Evolutionary conservation across 2,113 vertebrate species (phyloP).

Genomic region (Terrapene triunguis): DNA sequence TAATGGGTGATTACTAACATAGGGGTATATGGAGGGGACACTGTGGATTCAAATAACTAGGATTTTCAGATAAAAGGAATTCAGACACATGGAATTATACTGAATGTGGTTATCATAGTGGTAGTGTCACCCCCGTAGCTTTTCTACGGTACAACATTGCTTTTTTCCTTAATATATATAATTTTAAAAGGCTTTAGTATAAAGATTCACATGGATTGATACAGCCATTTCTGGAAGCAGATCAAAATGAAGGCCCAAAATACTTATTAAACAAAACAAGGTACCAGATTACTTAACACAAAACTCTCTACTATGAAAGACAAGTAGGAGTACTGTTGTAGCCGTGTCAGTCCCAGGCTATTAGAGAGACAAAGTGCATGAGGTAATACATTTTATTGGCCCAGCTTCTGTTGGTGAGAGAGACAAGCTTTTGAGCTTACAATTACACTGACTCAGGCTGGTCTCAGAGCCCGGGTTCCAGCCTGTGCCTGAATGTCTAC

Average conservation of each 20-base stretch:
- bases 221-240: neutral
- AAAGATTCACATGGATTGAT: neutral
- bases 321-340: neutral
- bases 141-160: accelerated
- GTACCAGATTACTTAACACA: neutral
- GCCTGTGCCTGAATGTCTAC: no score
- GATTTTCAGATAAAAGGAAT: neutral
- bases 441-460: neutral
- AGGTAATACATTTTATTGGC: no score
- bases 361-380: neutral
- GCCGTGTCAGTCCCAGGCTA: neutral
- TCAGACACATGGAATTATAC: neutral
- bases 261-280: neutral
- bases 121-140: neutral
- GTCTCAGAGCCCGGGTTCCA: neutral
- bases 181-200: accelerated
- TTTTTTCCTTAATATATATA: neutral
- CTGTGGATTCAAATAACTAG: neutral
- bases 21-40: neutral
- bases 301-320: neutral
- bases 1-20: neutral
- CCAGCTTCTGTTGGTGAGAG: neutral
- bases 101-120: no score
- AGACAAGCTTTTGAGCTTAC: neutral
- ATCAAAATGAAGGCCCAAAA: neutral